Evolutionary conservation across 1,140 invertebrate genomes (phyloP).

Genomic region (Matsumurasca onukii): DNA sequence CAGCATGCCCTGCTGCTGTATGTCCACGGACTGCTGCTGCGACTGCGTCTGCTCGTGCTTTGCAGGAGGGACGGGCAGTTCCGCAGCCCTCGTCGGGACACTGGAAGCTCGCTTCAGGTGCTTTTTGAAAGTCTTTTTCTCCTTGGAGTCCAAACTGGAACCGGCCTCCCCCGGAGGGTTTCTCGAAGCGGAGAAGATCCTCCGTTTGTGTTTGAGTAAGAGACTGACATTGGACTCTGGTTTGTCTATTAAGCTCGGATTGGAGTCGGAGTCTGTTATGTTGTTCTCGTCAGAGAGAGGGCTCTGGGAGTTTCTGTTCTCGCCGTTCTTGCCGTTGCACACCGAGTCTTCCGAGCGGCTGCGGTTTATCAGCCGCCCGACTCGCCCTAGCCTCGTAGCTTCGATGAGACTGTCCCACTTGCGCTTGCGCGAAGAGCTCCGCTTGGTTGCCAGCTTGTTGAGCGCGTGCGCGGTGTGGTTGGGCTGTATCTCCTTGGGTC

Average conservation of each 20-base stretch:
- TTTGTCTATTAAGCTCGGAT: constrained; percentile 49
- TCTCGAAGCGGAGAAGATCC: constrained; percentile 75
- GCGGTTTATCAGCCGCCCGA: constrained; percentile 72
- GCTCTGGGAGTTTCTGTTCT: constrained; percentile 42
- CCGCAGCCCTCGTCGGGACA: constrained; percentile 47
- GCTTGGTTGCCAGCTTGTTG: constrained; percentile 32
- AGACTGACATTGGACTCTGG: constrained; percentile 44
- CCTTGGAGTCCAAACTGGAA: constrained; percentile 48
- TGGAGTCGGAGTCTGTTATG: constrained; percentile 51
- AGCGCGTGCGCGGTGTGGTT: constrained; percentile 32
- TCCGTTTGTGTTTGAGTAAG: constrained; percentile 70
- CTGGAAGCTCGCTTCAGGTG: constrained; percentile 61
- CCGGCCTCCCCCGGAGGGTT: constrained; percentile 60
- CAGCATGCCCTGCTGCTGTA: constrained; percentile 28
- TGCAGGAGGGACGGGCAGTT: constrained; percentile 14
- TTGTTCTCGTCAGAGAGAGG: constrained; percentile 43
- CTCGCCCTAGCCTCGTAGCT: constrained; percentile 75
- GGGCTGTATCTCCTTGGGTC: constrained; percentile 18
- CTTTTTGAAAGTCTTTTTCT: constrained; percentile 38
- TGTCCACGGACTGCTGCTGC: constrained; percentile 30
- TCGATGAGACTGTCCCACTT: constrained; percentile 76
- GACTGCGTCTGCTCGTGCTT: constrained; percentile 26
- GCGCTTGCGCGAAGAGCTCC: constrained; percentile 48
- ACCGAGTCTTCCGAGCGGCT: constrained; percentile 79
- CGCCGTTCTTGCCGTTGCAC: constrained; percentile 55